Evolutionary conservation across 2,888 invertebrate species (phyloP).

Genomic region (Scaptomyza cyrtandrae): DNA sequence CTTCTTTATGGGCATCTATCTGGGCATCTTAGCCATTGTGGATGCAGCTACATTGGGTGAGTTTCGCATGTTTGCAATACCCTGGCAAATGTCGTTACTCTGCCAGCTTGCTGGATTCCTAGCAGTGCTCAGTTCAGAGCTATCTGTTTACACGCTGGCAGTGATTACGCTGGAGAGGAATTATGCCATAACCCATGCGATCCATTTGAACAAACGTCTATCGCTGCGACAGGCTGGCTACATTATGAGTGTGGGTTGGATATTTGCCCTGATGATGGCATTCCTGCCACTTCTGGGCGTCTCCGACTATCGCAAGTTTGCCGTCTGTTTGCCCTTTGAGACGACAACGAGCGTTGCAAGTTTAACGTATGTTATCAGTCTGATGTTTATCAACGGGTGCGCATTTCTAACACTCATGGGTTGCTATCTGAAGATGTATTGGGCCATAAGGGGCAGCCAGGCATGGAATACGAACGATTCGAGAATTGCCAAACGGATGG

Average conservation of each 20-base stretch:
- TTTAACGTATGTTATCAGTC: slow-evolving; percentile 94
- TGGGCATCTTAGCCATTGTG: slow-evolving; percentile 96
- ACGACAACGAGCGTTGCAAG: slow-evolving; percentile 91
- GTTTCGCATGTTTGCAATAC: slow-evolving; percentile 97
- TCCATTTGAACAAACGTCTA: slow-evolving; percentile 97
- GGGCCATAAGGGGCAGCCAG: slow-evolving; percentile 97
- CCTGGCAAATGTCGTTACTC: slow-evolving; percentile 97
- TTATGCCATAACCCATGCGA: slow-evolving; percentile 98
- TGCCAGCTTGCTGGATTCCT: slow-evolving; percentile 98
- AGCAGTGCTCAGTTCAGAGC: slow-evolving; percentile 96
- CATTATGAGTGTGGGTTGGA: slow-evolving; percentile 97
- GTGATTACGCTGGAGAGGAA: slow-evolving; percentile 98
- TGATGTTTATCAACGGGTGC: slow-evolving; percentile 96
- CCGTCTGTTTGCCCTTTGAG: slow-evolving; percentile 98
- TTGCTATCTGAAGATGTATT: slow-evolving; percentile 98
- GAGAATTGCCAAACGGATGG: slow-evolving; percentile 98
- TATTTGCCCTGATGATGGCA: slow-evolving; percentile 94
- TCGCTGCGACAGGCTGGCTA: slow-evolving; percentile 95
- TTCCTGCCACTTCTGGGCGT: slow-evolving; percentile 94
- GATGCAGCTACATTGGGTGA: slow-evolving; percentile 98
- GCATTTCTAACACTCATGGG: slow-evolving; percentile 98
- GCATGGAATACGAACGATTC: slow-evolving; percentile 99
- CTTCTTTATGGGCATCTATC: slow-evolving; percentile 98
- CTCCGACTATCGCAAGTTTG: slow-evolving; percentile 98
- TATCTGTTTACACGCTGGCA: slow-evolving; percentile 97